Evolutionary conservation across 1,140 invertebrate species (phyloP).

Genomic region (Aphelenchoides fujianensis): DNA sequence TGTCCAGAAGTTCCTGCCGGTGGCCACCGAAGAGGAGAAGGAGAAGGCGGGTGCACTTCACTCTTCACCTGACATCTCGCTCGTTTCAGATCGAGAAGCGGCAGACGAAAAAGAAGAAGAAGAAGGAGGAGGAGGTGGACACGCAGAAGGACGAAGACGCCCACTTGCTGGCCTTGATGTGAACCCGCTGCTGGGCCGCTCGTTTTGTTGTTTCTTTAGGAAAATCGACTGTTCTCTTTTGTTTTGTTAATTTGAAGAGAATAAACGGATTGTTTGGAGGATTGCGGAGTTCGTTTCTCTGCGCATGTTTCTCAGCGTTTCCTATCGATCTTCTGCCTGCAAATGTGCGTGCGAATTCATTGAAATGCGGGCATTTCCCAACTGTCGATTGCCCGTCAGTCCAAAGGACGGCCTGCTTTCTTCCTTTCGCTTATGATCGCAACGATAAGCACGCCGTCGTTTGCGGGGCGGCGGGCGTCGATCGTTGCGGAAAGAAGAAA

Average conservation of each 20-base stretch:
- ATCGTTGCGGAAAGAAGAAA: too few relatives aligned
- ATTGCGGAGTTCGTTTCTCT: too few relatives aligned
- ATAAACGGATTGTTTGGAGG: neutral
- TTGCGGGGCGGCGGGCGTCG: too few relatives aligned
- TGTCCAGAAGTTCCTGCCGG: slow-evolving; percentile 48
- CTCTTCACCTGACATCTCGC: neutral
- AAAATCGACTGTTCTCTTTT: slow-evolving; percentile 1
- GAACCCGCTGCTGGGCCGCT: neutral
- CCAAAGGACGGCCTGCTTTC: neutral
- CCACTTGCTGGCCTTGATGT: slow-evolving; percentile 18
- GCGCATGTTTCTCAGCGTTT: too few relatives aligned
- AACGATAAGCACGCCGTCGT: too few relatives aligned
- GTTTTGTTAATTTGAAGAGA: neutral
- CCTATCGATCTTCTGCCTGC: too few relatives aligned
- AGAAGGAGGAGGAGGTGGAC: slow-evolving; percentile 18
- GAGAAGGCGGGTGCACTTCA: slow-evolving; percentile 43
- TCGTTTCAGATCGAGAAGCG: slow-evolving; percentile 17
- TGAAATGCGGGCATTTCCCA: neutral
- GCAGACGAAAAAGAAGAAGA: slow-evolving; percentile 25
- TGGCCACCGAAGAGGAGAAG: slow-evolving; percentile 53
- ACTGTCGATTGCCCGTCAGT: neutral
- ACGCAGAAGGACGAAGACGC: slow-evolving; percentile 24
- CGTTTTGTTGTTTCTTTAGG: slow-evolving; percentile 12
- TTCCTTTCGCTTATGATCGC: too few relatives aligned
- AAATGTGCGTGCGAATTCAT: too few relatives aligned